Percentiles rank a stretch among this genome's conserved stretches.
Conservation (phyloP, 2,113 vertebrate genomes). For the Podocnemis expansa region DNA sequence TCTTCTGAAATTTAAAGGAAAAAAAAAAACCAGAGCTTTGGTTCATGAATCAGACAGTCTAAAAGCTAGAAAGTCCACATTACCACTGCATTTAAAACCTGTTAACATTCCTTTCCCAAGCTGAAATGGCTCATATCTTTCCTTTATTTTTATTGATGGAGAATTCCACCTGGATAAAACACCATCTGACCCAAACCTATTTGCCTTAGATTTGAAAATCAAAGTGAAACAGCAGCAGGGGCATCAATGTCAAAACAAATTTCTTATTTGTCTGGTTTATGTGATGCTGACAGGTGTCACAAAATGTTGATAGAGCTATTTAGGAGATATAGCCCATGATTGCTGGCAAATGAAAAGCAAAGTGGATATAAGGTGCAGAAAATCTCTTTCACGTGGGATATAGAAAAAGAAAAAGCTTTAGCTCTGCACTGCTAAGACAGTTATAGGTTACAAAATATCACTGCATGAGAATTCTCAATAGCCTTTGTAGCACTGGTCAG, state of each 20-base stretch:
- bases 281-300: neutral
- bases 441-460: neutral
- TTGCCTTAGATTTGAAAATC: neutral
- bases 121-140: neutral
- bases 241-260: neutral
- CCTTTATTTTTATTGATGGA: neutral
- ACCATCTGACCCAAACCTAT: neutral
- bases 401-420: neutral
- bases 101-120: neutral
- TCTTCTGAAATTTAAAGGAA: neutral
- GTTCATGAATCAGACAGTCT: conserved; percentile 1
- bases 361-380: neutral
- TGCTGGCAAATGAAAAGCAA: neutral
- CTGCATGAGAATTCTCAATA: neutral
- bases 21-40: neutral
- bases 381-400: neutral
- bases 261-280: neutral
- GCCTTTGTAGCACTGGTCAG: neutral
- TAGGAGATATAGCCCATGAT: neutral
- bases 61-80: neutral
- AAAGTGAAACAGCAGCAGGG: neutral
- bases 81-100: neutral
- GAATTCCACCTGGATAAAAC: neutral
- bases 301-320: neutral
- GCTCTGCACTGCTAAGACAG: neutral